Conservation (phyloP, 1,140 invertebrate species). For the Marisa cornuarietis region DNA sequence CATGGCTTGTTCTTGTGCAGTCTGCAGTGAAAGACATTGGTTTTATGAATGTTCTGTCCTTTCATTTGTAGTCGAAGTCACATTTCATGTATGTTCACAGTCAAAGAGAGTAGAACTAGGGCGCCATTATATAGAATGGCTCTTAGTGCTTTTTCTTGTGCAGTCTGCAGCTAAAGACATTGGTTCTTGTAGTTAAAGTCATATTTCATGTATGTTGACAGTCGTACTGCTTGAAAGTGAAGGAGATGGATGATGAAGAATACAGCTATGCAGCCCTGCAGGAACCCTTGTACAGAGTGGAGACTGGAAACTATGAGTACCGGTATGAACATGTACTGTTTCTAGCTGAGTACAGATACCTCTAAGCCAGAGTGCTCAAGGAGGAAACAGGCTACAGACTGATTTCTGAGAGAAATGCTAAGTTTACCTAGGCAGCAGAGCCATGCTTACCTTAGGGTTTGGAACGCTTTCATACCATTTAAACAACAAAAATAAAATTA, state of each 20-base stretch:
- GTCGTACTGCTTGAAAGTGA: conserved; percentile 94
- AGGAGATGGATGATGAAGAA: conserved; percentile 98
- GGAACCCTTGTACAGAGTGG: conserved; percentile 95
- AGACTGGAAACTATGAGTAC: conserved; percentile 99
- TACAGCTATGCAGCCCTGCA: conserved; percentile 90
- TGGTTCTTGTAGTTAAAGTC: not conserved
- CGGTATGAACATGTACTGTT: conserved; percentile 69
- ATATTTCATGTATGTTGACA: conserved; percentile 39
- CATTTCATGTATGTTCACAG: conserved; percentile 44
- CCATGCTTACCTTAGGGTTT: too few species aligned
- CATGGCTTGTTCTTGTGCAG: too few species aligned
- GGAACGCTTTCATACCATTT: too few species aligned
- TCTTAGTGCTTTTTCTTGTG: not conserved
- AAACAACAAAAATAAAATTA: too few species aligned
- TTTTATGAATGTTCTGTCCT: too few species aligned
- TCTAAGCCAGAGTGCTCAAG: too few species aligned
- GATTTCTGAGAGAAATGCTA: too few species aligned
- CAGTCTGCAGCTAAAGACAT: not conserved
- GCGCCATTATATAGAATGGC: too few species aligned
- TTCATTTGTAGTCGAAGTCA: too few species aligned
- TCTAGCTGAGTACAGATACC: too few species aligned
- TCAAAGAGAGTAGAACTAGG: conserved; percentile 67
- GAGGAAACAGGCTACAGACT: too few species aligned
- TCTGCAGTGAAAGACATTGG: not conserved
- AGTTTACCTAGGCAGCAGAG: too few species aligned